These are phyloP conservation scores for Melinaea menophilus DNA, from an alignment of 2,888 invertebrate genomes.

Conservation along the genomic window DNA sequence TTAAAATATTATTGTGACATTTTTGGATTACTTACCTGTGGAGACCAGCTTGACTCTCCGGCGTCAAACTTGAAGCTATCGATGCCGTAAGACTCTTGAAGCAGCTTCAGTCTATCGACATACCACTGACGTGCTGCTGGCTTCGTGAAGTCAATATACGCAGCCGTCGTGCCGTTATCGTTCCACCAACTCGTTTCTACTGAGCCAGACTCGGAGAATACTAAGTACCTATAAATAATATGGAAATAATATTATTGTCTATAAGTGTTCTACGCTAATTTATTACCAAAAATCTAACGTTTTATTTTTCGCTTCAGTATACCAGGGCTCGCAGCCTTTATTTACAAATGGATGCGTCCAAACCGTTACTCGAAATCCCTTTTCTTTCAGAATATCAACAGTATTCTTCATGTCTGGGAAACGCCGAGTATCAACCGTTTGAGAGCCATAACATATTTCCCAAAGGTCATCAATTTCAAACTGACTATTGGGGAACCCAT, in stretches of 20 bases:
- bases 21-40: slow-evolving; percentile 57
- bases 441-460: slow-evolving; percentile 81
- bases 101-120: slow-evolving; percentile 58
- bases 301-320: slow-evolving; percentile 59
- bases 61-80: slow-evolving; percentile 90
- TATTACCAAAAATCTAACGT: slow-evolving; percentile 52
- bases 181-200: slow-evolving; percentile 77
- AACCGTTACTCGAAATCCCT: slow-evolving; percentile 77
- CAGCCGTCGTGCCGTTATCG: slow-evolving; percentile 68
- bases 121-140: slow-evolving; percentile 81
- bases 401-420: slow-evolving; percentile 77
- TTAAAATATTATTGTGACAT: too few species aligned
- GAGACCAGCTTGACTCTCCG: slow-evolving; percentile 83
- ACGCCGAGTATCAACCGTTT: slow-evolving; percentile 64
- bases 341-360: slow-evolving; percentile 83
- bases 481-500: slow-evolving; percentile 75
- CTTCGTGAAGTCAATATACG: slow-evolving; percentile 85
- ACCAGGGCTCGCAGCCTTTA: slow-evolving; percentile 74
- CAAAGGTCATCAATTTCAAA: slow-evolving; percentile 82
- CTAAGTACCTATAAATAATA: slow-evolving; percentile 57
- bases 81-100: slow-evolving; percentile 80
- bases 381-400: slow-evolving; percentile 53
- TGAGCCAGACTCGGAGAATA: slow-evolving; percentile 65
- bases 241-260: too few species aligned
- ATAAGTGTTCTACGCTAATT: background rate